phyloP scores from a whole-genome alignment of 2,888 invertebrate genomes.

The Drosophila lacicola region DNA sequence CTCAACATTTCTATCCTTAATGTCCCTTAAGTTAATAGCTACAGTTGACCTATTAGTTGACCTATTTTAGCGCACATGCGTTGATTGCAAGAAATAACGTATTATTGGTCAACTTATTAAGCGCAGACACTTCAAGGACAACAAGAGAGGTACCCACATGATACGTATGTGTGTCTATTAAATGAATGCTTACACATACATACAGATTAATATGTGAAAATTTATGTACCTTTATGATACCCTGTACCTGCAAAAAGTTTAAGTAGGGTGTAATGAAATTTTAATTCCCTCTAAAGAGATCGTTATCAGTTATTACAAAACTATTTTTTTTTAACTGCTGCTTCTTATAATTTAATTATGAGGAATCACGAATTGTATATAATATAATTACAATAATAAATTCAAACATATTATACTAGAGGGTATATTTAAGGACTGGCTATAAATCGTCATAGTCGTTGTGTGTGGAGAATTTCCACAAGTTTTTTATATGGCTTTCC shows the following conservation, averaged over 20 bases:
- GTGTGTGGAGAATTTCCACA: not conserved
- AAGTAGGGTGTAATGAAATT: not conserved
- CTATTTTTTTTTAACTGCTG: too few species aligned
- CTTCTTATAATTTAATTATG: too few species aligned
- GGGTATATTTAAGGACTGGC: not conserved
- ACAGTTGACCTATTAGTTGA: too few species aligned
- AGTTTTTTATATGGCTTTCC: conserved; percentile 19
- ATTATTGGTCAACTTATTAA: conserved; percentile 58
- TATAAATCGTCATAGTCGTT: not conserved
- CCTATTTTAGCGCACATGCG: conserved; percentile 6
- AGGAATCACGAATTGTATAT: too few species aligned
- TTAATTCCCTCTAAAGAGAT: too few species aligned
- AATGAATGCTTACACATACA: conserved; percentile 7
- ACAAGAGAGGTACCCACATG: conserved; percentile 4
- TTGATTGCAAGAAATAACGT: conserved; percentile 28
- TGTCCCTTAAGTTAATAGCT: too few species aligned
- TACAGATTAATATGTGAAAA: not conserved
- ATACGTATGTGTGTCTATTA: conserved; percentile 29
- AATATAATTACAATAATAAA: not conserved
- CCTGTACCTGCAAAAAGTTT: not conserved
- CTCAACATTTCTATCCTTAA: too few species aligned
- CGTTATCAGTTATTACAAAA: too few species aligned
- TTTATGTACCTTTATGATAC: conserved; percentile 1
- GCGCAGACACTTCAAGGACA: conserved; percentile 6
- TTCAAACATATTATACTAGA: not conserved